A percentile compares a stretch with the other conserved stretches of the same genome.
phyloP scores from a whole-genome alignment of 2,888 invertebrate genomes.

The Periphyllus acericola region DNA sequence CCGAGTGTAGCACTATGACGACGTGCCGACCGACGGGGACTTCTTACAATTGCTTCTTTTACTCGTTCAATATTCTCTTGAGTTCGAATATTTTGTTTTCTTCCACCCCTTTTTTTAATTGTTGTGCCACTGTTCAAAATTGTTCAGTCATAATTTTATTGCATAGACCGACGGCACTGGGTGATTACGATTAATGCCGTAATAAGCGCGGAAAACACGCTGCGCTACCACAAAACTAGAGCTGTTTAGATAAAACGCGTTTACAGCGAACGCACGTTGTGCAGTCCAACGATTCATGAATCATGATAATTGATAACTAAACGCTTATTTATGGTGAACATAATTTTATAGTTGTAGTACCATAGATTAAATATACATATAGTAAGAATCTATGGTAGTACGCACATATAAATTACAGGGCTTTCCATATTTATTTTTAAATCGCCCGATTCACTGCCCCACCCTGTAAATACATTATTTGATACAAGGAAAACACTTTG shows the following conservation, averaged over 20 bases:
- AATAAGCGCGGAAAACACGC: background rate
- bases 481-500: too few relatives aligned
- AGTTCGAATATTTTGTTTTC: conserved; percentile 64
- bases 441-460: too few relatives aligned
- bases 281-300: background rate
- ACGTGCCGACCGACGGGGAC: conserved; percentile 64
- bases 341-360: too few relatives aligned
- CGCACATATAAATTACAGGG: background rate
- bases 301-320: background rate
- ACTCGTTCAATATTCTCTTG: conserved; percentile 66
- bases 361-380: too few relatives aligned
- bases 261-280: conserved; percentile 3
- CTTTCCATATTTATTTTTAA: background rate
- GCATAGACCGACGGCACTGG: background rate
- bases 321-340: too few relatives aligned
- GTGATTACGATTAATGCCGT: background rate
- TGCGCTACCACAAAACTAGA: background rate
- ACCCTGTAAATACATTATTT: too few relatives aligned
- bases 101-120: conserved; percentile 61
- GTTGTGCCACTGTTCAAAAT: conserved; percentile 63
- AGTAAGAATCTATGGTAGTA: too few relatives aligned
- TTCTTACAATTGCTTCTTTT: conserved; percentile 64
- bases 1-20: conserved; percentile 62
- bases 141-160: conserved; percentile 64
- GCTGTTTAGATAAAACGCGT: background rate